phyloP scores from a whole-genome alignment of 1,140 invertebrate species.

The Zaprionus ghesquierei region DNA sequence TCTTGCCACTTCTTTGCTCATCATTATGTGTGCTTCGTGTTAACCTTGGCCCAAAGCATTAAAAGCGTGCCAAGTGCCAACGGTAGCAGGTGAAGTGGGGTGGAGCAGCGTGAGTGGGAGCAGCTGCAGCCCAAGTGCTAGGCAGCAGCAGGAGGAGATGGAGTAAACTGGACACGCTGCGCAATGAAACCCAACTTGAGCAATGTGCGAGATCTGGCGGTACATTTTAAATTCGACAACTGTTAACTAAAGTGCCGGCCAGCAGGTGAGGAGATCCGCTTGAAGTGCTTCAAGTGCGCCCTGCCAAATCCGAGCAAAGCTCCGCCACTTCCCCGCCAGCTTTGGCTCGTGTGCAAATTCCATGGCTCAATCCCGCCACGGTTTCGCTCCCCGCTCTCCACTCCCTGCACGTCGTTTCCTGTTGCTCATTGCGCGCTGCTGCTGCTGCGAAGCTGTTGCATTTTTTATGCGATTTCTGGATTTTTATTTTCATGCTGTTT shows the following conservation, averaged over 20 bases:
- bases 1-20: slow-evolving; percentile 42
- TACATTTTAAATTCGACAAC: slow-evolving; percentile 67
- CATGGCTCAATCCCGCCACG: slow-evolving; percentile 23
- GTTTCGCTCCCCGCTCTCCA: neutral
- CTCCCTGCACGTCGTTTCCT: slow-evolving; percentile 33
- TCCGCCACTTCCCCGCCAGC: neutral
- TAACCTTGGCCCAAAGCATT: slow-evolving; percentile 74
- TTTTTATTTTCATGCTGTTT: slow-evolving; percentile 70
- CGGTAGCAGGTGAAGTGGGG: slow-evolving; percentile 7
- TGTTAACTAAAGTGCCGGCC: slow-evolving; percentile 37
- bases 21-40: slow-evolving; percentile 47
- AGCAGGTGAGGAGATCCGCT: slow-evolving; percentile 25
- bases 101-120: neutral
- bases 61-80: slow-evolving; percentile 72
- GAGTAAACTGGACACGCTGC: slow-evolving; percentile 23
- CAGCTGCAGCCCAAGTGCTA: neutral
- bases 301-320: slow-evolving; percentile 19
- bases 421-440: slow-evolving; percentile 42
- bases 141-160: slow-evolving; percentile 1
- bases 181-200: neutral
- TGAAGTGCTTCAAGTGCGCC: neutral
- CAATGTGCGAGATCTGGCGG: neutral
- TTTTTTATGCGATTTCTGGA: slow-evolving; percentile 65
- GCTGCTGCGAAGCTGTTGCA: slow-evolving; percentile 70
- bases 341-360: slow-evolving; percentile 30